phyloP scores from a whole-genome alignment of 2,888 invertebrate genomes.

The Schizaphis graminum region DNA sequence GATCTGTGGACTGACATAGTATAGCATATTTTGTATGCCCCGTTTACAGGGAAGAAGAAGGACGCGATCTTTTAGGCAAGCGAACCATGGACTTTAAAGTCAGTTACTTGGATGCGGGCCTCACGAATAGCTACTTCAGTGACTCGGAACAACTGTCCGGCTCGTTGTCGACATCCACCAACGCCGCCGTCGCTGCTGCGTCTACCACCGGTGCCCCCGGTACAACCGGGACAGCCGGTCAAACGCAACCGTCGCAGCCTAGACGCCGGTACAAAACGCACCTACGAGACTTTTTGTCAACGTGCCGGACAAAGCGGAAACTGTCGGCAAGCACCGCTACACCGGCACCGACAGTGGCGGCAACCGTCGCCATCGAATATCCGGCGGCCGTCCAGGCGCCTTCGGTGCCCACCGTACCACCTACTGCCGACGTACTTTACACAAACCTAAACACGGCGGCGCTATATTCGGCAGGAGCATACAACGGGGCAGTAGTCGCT shows the following conservation, averaged over 20 bases:
- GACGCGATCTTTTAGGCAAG: slow-evolving; percentile 95
- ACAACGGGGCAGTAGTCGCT: slow-evolving; percentile 76
- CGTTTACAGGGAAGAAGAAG: slow-evolving; percentile 94
- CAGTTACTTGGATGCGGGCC: slow-evolving; percentile 94
- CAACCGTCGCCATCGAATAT: slow-evolving; percentile 77
- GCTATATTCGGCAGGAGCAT: slow-evolving; percentile 73
- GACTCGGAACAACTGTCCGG: slow-evolving; percentile 84
- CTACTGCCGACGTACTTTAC: slow-evolving; percentile 63
- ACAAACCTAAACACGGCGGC: slow-evolving; percentile 76
- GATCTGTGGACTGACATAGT: neutral
- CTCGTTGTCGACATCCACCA: slow-evolving; percentile 69
- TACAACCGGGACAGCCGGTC: slow-evolving; percentile 70
- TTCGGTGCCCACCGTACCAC: slow-evolving; percentile 77
- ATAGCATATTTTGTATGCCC: neutral
- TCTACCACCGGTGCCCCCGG: slow-evolving; percentile 4
- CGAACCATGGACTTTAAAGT: slow-evolving; percentile 99
- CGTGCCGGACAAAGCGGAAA: slow-evolving; percentile 87
- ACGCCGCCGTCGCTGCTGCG: neutral
- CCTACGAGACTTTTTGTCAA: slow-evolving; percentile 90
- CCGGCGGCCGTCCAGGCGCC: slow-evolving; percentile 77
- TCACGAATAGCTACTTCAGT: slow-evolving; percentile 91
- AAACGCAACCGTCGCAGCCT: slow-evolving; percentile 81
- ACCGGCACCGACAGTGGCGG: slow-evolving; percentile 74
- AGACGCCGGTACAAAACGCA: slow-evolving; percentile 92
- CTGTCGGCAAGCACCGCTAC: slow-evolving; percentile 71